These are phyloP conservation scores for Turnix velox DNA, from an alignment of 2,113 vertebrate species.

Conservation along the genomic window DNA sequence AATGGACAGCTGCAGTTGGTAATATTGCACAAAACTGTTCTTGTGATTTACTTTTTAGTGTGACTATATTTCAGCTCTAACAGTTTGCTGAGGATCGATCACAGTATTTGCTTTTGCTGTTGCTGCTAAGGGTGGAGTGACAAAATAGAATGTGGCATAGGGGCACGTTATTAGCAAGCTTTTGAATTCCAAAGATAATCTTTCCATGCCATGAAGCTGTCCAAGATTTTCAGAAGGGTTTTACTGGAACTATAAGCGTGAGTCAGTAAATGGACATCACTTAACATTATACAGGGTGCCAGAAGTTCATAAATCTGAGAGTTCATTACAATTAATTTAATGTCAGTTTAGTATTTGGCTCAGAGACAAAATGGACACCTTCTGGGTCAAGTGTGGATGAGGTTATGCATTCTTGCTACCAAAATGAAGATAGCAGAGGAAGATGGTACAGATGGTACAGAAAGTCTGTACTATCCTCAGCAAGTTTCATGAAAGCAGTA, in stretches of 20 bases:
- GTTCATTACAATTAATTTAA: background rate
- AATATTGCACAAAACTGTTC: background rate
- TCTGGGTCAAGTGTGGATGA: background rate
- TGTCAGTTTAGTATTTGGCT: background rate
- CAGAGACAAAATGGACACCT: background rate
- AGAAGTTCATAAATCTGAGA: background rate
- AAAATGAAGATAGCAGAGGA: background rate
- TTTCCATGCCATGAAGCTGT: background rate
- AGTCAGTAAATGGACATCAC: background rate
- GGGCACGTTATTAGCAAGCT: constrained; percentile 34
- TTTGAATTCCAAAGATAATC: constrained; percentile 33
- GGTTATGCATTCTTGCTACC: background rate
- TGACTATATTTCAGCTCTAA: background rate
- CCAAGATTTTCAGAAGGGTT: background rate
- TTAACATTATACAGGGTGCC: too few relatives aligned
- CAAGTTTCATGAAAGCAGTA: background rate
- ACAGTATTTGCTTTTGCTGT: constrained; percentile 23
- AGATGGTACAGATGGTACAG: too few relatives aligned
- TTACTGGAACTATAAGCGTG: background rate
- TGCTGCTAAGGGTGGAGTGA: constrained; percentile 42
- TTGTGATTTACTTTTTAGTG: background rate
- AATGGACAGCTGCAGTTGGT: constrained; percentile 55
- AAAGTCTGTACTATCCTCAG: background rate
- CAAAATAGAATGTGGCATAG: background rate
- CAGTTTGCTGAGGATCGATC: background rate